Evolutionary conservation across 2,888 invertebrate species (phyloP).

Genomic region (Smittia aterrima): DNA sequence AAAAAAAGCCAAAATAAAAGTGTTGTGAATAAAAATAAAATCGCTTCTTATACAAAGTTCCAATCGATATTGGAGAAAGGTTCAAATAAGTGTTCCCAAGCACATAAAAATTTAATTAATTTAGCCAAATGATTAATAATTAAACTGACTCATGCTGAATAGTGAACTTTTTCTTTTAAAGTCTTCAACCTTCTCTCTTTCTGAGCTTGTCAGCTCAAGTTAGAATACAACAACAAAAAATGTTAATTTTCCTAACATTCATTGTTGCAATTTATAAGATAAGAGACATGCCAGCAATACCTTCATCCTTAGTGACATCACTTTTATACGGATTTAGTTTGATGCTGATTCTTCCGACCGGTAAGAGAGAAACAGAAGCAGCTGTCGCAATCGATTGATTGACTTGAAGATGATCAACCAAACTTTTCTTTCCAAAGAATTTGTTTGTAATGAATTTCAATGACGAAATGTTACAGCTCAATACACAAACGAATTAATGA

Average conservation of each 20-base stretch:
- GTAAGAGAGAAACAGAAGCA: neutral
- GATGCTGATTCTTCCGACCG: constrained; percentile 20
- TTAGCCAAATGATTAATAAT: neutral
- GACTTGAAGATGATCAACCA: too few species aligned
- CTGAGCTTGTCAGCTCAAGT: too few species aligned
- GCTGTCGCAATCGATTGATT: neutral
- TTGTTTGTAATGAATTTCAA: too few species aligned
- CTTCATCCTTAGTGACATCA: constrained; percentile 27
- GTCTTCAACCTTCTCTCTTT: neutral
- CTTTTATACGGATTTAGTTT: constrained; percentile 37
- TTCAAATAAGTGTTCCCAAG: neutral
- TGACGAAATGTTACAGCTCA: too few species aligned
- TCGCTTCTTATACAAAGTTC: too few species aligned
- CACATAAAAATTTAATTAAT: constrained; percentile 37
- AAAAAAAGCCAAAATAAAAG: neutral
- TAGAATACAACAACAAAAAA: neutral
- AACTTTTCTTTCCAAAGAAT: too few species aligned
- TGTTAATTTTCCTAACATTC: constrained; percentile 32
- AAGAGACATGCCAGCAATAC: constrained; percentile 33
- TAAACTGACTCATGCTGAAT: constrained; percentile 34
- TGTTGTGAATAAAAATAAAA: neutral
- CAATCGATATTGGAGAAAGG: neutral
- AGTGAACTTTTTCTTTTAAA: neutral
- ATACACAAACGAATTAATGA: neutral
- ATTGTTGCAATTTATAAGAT: constrained; percentile 33